Evolutionary conservation across 2,797 vertebrate species (phyloP).

Genomic region (Dipus sagitta): DNA sequence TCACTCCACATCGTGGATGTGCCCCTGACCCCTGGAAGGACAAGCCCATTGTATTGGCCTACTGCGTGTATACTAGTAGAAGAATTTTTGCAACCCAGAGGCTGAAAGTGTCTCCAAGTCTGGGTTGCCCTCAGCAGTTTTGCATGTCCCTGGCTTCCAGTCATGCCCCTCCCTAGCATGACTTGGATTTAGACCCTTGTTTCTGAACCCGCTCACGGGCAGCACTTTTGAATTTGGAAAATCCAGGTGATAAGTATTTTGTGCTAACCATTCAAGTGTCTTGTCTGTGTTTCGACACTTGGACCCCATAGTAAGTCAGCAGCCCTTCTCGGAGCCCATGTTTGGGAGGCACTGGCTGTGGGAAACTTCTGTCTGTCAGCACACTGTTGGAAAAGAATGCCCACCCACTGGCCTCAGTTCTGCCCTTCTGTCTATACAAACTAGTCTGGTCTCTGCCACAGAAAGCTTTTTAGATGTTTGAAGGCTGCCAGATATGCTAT

Average conservation of each 20-base stretch:
- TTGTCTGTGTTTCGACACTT: neutral
- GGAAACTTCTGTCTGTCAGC: neutral
- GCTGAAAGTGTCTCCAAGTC: neutral
- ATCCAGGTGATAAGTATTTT: neutral
- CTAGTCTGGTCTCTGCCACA: slow-evolving; percentile 24
- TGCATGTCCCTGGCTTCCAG: neutral
- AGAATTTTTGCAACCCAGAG: neutral
- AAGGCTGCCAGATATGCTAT: neutral
- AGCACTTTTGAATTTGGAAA: slow-evolving; percentile 44
- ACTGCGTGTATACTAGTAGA: neutral
- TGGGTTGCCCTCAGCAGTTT: neutral
- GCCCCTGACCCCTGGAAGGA: neutral
- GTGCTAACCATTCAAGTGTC: neutral
- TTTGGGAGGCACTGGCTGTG: neutral
- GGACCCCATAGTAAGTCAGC: neutral
- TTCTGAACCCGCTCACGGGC: neutral
- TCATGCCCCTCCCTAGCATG: neutral
- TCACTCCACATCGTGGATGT: neutral
- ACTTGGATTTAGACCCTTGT: neutral
- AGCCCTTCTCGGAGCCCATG: neutral
- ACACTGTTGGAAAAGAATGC: slow-evolving; percentile 8
- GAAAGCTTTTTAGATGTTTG: slow-evolving; percentile 25
- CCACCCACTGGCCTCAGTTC: neutral
- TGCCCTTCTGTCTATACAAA: neutral
- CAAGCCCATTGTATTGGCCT: slow-evolving; percentile 56